Evolutionary conservation across 2,888 invertebrate species (phyloP).

Genomic region (Biston betularia): DNA sequence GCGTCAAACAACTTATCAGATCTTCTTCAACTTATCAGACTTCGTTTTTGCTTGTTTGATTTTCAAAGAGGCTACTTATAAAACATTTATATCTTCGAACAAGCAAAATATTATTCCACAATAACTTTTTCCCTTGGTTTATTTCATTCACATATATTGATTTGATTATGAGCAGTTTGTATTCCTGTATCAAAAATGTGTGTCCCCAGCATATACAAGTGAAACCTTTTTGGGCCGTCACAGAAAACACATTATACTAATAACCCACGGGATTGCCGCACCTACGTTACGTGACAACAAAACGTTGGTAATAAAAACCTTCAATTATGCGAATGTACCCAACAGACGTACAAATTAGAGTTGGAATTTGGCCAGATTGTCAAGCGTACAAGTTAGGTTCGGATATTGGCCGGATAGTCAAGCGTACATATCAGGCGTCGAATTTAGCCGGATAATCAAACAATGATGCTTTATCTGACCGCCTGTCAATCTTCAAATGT

Average conservation of each 20-base stretch:
- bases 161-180: background rate
- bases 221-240: constrained; percentile 48
- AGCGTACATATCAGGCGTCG: too few species aligned
- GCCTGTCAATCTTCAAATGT: too few species aligned
- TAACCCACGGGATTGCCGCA: constrained; percentile 59
- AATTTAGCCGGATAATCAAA: too few species aligned
- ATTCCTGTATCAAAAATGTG: constrained; percentile 3
- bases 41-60: too few species aligned
- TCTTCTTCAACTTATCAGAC: too few species aligned
- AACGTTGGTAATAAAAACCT: constrained; percentile 55
- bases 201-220: constrained; percentile 28
- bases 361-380: constrained; percentile 11
- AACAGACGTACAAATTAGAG: constrained; percentile 36
- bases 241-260: constrained; percentile 67
- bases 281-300: constrained; percentile 60
- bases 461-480: too few species aligned
- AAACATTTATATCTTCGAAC: background rate
- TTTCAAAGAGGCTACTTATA: background rate
- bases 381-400: background rate
- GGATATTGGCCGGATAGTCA: background rate
- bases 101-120: background rate
- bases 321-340: constrained; percentile 53
- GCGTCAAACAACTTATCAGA: too few species aligned
- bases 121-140: background rate
- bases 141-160: background rate